phyloP scores from a whole-genome alignment of 2,113 vertebrate genomes.

The Carettochelys insculpta region DNA sequence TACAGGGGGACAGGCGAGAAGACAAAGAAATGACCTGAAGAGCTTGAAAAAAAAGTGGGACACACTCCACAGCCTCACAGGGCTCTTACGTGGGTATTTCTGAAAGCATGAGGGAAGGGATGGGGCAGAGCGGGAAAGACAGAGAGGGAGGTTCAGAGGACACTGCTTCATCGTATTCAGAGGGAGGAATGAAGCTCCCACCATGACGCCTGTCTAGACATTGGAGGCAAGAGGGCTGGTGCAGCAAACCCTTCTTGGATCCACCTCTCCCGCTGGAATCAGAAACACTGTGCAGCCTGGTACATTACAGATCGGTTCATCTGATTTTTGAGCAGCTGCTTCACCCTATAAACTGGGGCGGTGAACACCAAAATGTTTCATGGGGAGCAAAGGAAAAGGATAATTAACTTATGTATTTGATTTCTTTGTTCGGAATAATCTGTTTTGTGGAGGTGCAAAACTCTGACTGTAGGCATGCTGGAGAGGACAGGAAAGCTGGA shows the following conservation, averaged over 20 bases:
- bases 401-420: constrained; percentile 36
- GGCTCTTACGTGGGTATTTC: not conserved
- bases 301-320: not conserved
- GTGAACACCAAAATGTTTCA: not conserved
- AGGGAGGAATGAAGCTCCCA: not conserved
- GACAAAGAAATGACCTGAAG: accelerated
- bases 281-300: not conserved
- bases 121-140: not conserved
- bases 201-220: not conserved
- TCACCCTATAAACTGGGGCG: not conserved
- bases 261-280: not conserved
- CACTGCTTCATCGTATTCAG: not conserved
- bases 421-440: constrained; percentile 23
- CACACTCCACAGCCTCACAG: not conserved
- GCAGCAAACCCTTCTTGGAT: not conserved
- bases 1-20: not conserved
- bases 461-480: constrained; percentile 40
- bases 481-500: not conserved
- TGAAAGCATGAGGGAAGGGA: not conserved
- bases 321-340: constrained; percentile 47
- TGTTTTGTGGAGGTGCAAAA: not conserved
- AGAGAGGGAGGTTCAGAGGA: not conserved
- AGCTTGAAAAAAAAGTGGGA: not conserved
- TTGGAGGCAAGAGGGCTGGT: not conserved
- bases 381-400: not conserved